Conservation (phyloP, 1,140 invertebrate species). For the Ylistrum balloti region DNA sequence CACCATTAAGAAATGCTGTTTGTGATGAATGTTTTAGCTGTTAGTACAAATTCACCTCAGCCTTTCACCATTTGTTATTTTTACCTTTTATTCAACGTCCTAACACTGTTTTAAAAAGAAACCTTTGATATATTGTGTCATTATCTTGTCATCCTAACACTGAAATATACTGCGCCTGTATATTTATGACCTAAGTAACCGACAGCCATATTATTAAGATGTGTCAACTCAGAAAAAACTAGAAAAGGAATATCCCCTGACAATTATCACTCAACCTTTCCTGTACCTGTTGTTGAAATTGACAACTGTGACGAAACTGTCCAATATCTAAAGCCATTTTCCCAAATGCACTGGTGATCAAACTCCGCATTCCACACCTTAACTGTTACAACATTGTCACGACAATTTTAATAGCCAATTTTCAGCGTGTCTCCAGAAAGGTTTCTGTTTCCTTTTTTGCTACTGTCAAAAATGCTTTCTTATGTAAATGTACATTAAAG, state of each 20-base stretch:
- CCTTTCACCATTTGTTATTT: neutral
- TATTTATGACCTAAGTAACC: neutral
- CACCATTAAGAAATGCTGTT: neutral
- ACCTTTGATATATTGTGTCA: constrained; percentile 8
- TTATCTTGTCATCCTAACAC: neutral
- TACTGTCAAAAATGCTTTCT: too few species aligned
- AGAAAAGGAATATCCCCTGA: neutral
- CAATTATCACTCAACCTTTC: neutral
- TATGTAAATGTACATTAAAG: neutral
- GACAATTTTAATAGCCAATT: neutral
- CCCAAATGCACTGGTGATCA: neutral
- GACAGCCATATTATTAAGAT: constrained; percentile 29
- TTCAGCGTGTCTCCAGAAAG: constrained; percentile 22
- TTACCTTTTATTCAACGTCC: neutral
- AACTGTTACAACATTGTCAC: neutral
- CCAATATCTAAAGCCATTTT: neutral
- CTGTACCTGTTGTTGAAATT: constrained; percentile 32
- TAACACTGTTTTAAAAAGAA: neutral
- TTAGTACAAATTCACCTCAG: neutral
- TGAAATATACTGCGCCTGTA: neutral
- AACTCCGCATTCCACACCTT: neutral
- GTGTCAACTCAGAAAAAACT: neutral
- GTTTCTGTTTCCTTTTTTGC: neutral
- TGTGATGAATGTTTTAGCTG: constrained; percentile 18
- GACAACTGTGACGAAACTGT: constrained; percentile 27